Conservation (phyloP, 2,113 vertebrate species). For the Charina bottae region DNA sequence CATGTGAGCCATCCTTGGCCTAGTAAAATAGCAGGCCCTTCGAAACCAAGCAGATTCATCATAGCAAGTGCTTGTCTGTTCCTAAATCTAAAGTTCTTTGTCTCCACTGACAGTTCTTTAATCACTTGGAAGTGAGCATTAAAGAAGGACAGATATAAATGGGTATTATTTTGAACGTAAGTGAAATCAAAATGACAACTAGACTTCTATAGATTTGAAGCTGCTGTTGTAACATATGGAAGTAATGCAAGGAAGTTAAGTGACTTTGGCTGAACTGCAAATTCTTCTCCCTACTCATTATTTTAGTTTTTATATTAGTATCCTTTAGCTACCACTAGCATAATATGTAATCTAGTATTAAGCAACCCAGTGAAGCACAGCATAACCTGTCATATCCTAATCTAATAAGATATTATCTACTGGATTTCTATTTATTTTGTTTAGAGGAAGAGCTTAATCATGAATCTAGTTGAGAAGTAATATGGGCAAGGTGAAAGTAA, state of each 20-base stretch:
- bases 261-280: neutral
- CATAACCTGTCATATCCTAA: conserved; percentile 55
- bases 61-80: neutral
- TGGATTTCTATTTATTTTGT: conserved; percentile 36
- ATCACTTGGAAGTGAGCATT: neutral
- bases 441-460: conserved; percentile 40
- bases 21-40: neutral
- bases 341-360: conserved; percentile 49
- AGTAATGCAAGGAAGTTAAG: neutral
- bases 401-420: conserved; percentile 49
- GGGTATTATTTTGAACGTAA: neutral
- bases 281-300: neutral
- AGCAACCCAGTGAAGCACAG: conserved; percentile 58
- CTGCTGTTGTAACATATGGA: neutral
- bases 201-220: neutral
- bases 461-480: conserved; percentile 50
- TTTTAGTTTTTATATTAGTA: conserved; percentile 41
- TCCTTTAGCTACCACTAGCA: conserved; percentile 49
- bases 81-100: neutral
- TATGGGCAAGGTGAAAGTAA: conserved; percentile 33
- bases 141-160: neutral
- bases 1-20: neutral
- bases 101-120: neutral
- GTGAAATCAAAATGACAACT: neutral
- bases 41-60: neutral